A percentile compares a stretch with the other conserved stretches of the same genome.
Conservation (phyloP, 2,888 invertebrate genomes). For the Temnothorax unifasciatus region DNA sequence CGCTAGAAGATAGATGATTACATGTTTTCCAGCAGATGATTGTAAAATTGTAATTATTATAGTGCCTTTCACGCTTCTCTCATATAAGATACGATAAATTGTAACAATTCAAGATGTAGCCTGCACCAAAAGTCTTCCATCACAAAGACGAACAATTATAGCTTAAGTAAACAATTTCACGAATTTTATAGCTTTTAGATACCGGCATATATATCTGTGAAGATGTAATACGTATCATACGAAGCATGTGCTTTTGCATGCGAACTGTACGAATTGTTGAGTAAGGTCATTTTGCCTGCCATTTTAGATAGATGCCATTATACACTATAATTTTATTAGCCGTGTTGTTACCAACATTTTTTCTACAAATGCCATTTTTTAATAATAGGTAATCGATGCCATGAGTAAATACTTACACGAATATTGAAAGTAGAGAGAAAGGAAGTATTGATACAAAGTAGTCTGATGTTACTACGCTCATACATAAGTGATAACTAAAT, state of each 20-base stretch:
- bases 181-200: constrained; percentile 43
- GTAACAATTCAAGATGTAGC: constrained; percentile 1
- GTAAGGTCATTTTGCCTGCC: neutral
- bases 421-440: constrained; percentile 9
- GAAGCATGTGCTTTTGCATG: constrained; percentile 2
- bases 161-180: constrained; percentile 14
- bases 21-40: constrained; percentile 34
- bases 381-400: neutral
- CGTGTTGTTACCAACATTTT: constrained; percentile 25
- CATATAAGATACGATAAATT: constrained; percentile 36
- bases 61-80: constrained; percentile 67
- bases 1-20: constrained; percentile 9
- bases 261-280: constrained; percentile 12
- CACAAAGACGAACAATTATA: constrained; percentile 14
- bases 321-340: constrained; percentile 23
- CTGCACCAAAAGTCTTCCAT: constrained; percentile 52
- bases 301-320: constrained; percentile 15
- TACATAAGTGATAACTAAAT: constrained; percentile 42
- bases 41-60: constrained; percentile 40
- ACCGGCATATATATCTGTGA: neutral
- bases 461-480: constrained; percentile 18
- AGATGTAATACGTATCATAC: constrained; percentile 6
- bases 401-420: neutral
- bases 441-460: constrained; percentile 12
- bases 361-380: constrained; percentile 10